Evolutionary conservation across 2,888 invertebrate genomes (phyloP), one percentile per base, ranked within the genome.

Genomic region (Eupithecia pulchellata): DNA sequence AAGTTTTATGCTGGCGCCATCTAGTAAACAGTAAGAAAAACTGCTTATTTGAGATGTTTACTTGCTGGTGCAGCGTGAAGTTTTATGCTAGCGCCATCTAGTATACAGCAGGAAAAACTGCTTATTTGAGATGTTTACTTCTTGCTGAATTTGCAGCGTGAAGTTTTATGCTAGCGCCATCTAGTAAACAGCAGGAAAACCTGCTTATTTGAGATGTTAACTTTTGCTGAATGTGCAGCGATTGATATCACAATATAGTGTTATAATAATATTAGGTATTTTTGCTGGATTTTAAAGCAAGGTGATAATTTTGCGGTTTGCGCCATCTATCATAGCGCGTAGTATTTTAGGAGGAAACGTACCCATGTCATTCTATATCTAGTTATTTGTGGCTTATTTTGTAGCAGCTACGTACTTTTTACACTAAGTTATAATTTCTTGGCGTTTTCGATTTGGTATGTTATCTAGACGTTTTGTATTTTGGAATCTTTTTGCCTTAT

Each of bases 91-190:
- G n/a, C n/a, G n/a, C n/a, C n/a, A n/a, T n/a, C n/a, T 30, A 30
- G 4, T 30, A 30, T 6, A 30, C 8, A n/a, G 1, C 30, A 30
- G 30, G 30, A 6, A 30, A 30, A 6, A 6, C 4, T 39, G 17
- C 39, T 39, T 39, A 14, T 17, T 39, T 39, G 36, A 14, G 14
- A 13, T 39, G 17, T 14, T 39, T 14, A 14, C 3, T 36, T 36
- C n/a, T 13, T 13, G 13, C 36, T 36, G 36, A 36, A 36, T 36
- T n/a, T 42, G 6, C 17, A 42, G n/a, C n/a, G 8, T 42, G 2
- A 8, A n/a, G 42, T 42, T 42, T 39, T 42, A 42, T n/a, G 42
- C 42, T 42, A 42, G n/a, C 42, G 42, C 42, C 42, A 42, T 42
- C 42, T 30, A 30, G 4, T 30, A 30, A 30, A 30, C 8, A n/a